Percentiles rank a stretch among this genome's conserved stretches.
Conservation (phyloP, 2,113 vertebrate species). For the Sigmodon hispidus region DNA sequence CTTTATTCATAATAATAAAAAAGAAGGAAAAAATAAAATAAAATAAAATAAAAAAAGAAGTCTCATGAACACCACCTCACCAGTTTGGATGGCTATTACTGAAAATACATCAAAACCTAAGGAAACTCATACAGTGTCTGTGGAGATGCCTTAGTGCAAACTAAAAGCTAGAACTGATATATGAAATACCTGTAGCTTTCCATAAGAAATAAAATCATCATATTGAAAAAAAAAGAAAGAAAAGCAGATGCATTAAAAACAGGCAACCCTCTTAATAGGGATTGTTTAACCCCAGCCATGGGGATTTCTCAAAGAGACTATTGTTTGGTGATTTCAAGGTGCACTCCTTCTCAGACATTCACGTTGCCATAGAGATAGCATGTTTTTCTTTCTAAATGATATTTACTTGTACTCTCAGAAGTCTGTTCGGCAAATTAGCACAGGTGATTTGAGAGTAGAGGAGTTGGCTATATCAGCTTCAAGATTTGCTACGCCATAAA, state of each 20-base stretch:
- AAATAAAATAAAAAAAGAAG: no score
- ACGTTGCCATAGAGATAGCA: constrained; percentile 81
- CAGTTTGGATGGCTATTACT: background rate
- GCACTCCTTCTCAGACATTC: constrained; percentile 80
- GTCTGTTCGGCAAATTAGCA: constrained; percentile 76
- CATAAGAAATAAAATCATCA: background rate
- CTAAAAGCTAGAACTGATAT: background rate
- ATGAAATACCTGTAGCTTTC: background rate
- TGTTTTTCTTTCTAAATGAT: constrained; percentile 82
- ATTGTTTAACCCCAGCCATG: constrained; percentile 65
- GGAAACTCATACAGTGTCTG: background rate
- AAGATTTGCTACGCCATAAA: constrained; percentile 40
- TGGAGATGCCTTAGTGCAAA: background rate
- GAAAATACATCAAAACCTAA: background rate
- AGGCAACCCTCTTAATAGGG: constrained; percentile 72
- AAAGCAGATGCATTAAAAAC: constrained; percentile 61
- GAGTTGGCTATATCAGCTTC: background rate
- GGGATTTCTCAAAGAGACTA: constrained; percentile 80
- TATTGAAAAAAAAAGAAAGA: no score
- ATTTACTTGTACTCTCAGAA: constrained; percentile 81
- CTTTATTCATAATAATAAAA: no score
- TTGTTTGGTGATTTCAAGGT: constrained; percentile 85
- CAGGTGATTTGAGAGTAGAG: constrained; percentile 75
- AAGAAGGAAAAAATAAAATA: no score
- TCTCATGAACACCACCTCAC: background rate